Base-by-base conservation (phyloP, 2,797 vertebrate genomes). In the Alcedo atthis region DNA sequence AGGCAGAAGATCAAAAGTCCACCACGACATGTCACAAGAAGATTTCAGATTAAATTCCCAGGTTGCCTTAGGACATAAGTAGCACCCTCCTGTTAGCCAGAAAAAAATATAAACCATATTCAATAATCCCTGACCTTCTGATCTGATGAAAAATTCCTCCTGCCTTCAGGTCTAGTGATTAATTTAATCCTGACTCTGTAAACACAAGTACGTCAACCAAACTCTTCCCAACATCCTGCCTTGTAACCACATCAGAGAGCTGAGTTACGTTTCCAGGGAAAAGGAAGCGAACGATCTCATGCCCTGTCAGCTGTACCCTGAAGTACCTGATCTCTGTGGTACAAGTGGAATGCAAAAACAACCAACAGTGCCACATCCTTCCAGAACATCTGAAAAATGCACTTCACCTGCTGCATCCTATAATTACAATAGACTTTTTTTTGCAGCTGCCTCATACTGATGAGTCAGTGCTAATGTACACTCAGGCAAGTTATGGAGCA, bases 251-350 rank as follows among this genome's bases (percentile, higher is more conserved):
- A 93, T 94, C 92, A 94, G 71, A 95, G 74, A 80, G 58, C 22
- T 12, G 58, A 51, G 24, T 61, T 61, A 40, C 2, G 2, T 70
- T 84, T 87, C 68, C 84, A 85, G 81, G 53, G 55, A 55, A 59
- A 81, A 63, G 71, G 49, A 85, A 42, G 54, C 68, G 68, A 90
- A 28, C 35, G 0, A 0, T 26, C 64, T 85, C 45, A 0, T 69
- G 43, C 73, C 66, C 49, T 24, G 22, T 35, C 15, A 33, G 66
- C 73, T 70, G 37, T 49, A 49, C 46, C 75, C 37, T 71, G 75
- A 40, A 0, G 0, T 49, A n/a, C 45, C 0, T 0, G 64, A 43
- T 64, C 0, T 0, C 54, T 54, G 64, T 0, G 0, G 37, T 67
- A 37, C 75, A 43, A 57, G 24, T n/a, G 68, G 86, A 95, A 95